Conservation (phyloP, 2,797 vertebrate genomes). For the Sebastes umbrosus region DNA sequence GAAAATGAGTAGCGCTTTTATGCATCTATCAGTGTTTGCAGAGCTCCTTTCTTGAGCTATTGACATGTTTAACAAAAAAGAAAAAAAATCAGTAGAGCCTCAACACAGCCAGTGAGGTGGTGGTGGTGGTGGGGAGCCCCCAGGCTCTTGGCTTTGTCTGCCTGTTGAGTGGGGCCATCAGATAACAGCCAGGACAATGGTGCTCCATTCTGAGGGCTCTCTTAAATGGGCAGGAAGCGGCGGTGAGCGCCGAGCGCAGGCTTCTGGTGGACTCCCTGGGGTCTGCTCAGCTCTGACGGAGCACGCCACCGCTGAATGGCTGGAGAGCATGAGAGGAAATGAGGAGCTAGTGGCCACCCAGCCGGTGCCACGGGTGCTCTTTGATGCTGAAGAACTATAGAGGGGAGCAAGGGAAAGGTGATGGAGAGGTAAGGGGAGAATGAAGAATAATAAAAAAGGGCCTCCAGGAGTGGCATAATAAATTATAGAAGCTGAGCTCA, state of each 20-base stretch:
- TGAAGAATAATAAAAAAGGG: not conserved
- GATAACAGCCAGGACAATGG: constrained; percentile 88
- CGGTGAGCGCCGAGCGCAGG: constrained; percentile 73
- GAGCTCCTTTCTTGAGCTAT: constrained; percentile 32
- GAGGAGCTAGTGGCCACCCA: constrained; percentile 83
- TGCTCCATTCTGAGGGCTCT: constrained; percentile 80
- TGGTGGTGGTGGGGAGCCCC: constrained; percentile 29
- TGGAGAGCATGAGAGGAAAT: constrained; percentile 81
- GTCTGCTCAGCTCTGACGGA: constrained; percentile 83
- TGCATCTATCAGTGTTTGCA: constrained; percentile 37
- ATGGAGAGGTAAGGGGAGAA: constrained; percentile 34
- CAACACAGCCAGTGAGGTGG: constrained; percentile 43
- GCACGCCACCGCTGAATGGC: constrained; percentile 76
- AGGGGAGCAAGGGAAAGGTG: constrained; percentile 57
- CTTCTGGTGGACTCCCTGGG: constrained; percentile 83
- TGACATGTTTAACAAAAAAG: constrained; percentile 48
- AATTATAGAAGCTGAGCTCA: not conserved
- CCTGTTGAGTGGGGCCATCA: constrained; percentile 82
- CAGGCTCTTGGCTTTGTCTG: constrained; percentile 83
- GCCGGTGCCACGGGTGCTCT: constrained; percentile 78
- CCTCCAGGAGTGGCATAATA: not conserved
- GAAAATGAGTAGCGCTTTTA: not conserved
- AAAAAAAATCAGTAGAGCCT: constrained; percentile 29
- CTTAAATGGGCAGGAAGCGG: constrained; percentile 87
- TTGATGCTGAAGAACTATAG: constrained; percentile 73